These are phyloP conservation scores for Centroberyx gerrardi DNA, from an alignment of 2,797 vertebrate genomes.

Conservation along the genomic window DNA sequence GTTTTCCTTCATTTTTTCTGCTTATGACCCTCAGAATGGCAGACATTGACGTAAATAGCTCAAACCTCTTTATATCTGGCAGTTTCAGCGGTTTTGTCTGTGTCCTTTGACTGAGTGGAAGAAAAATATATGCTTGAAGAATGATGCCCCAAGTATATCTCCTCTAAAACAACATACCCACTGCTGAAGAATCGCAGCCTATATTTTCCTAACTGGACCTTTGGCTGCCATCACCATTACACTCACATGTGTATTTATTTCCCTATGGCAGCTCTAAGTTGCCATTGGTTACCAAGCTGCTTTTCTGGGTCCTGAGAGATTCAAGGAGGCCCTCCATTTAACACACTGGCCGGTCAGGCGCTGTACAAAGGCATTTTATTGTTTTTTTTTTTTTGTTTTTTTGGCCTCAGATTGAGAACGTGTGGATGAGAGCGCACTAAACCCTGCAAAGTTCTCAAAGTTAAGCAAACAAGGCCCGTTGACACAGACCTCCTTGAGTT, in stretches of 20 bases:
- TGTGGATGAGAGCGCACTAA: slow-evolving; percentile 59
- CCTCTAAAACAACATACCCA: slow-evolving; percentile 22
- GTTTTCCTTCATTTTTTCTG: slow-evolving; percentile 33
- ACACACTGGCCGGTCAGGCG: slow-evolving; percentile 60
- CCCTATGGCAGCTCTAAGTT: slow-evolving; percentile 41
- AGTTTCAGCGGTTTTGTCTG: slow-evolving; percentile 5
- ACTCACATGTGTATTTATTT: slow-evolving; percentile 52
- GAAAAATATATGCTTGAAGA: slow-evolving; percentile 31
- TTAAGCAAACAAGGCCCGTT: slow-evolving; percentile 77
- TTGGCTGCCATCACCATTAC: slow-evolving; percentile 33
- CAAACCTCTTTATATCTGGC: slow-evolving; percentile 7
- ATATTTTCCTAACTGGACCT: slow-evolving; percentile 58
- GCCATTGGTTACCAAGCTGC: slow-evolving; percentile 55
- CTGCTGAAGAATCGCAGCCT: slow-evolving; percentile 28
- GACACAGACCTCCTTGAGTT: slow-evolving; percentile 76
- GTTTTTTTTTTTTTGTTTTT: slow-evolving; percentile 22
- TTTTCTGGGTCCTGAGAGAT: slow-evolving; percentile 49
- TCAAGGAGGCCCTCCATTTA: slow-evolving; percentile 54
- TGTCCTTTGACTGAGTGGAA: slow-evolving; percentile 14
- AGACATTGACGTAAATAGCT: slow-evolving; percentile 9
- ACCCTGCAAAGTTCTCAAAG: slow-evolving; percentile 67
- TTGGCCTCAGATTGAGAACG: slow-evolving; percentile 52
- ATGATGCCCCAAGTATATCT: slow-evolving; percentile 27
- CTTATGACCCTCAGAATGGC: neutral
- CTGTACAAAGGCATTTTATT: slow-evolving; percentile 38